Evolutionary conservation across 2,797 vertebrate genomes (phyloP).

Genomic region (Chelidonichthys spinosus): DNA sequence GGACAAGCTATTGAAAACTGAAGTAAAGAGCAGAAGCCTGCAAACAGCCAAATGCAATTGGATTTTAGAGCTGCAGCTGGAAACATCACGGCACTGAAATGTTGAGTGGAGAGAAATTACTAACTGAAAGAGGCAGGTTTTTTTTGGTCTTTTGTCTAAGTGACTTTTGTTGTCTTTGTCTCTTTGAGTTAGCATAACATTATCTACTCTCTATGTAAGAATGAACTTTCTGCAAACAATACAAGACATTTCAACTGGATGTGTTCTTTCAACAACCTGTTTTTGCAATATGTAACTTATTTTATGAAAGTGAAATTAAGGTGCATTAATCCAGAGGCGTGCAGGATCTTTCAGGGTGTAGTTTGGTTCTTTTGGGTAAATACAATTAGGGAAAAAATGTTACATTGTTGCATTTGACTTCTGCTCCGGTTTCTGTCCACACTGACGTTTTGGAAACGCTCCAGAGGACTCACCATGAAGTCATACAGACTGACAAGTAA

Average conservation of each 20-base stretch:
- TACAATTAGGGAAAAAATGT: no score
- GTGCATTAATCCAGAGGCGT: not conserved
- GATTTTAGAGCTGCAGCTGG: not conserved
- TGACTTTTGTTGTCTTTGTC: constrained; percentile 49
- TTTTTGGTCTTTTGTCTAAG: constrained; percentile 24
- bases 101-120: constrained; percentile 15
- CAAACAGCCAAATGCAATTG: not conserved
- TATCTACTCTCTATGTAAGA: not conserved
- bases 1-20: constrained; percentile 11
- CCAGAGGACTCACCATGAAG: no score
- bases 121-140: constrained; percentile 28
- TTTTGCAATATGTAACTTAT: not conserved
- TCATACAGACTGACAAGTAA: no score
- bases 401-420: no score
- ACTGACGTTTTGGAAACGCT: no score
- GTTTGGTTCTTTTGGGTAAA: no score
- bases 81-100: not conserved
- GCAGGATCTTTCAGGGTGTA: no score
- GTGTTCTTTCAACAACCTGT: not conserved
- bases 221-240: constrained; percentile 5
- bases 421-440: no score
- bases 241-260: not conserved
- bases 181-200: constrained; percentile 21
- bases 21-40: constrained; percentile 1
- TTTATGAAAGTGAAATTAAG: not conserved